Evolutionary conservation across 2,888 invertebrate species (phyloP), one percentile per base, ranked within the genome.

Genomic region (Zygothrica quintamaculata): DNA sequence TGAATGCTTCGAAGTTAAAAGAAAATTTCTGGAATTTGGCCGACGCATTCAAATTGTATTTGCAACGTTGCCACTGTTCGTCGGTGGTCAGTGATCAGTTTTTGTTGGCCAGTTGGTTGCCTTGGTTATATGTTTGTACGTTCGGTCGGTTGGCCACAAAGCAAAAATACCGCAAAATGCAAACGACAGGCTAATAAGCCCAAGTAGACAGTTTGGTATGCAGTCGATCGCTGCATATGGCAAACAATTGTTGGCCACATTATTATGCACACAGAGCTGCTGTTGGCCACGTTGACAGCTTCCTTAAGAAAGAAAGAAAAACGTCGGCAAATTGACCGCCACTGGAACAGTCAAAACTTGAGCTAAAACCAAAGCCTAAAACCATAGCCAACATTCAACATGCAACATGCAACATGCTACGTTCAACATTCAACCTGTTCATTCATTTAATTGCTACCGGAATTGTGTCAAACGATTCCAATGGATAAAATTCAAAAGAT

Each of bases 141-240:
- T n/a, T 34, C 6, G 50, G 29, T 29, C 26, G 53, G 53, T 36
- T 36, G 29, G n/a, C n/a, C 53, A 47, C 55, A 42, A 48, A 48
- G 67, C 43, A 18, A 48, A 79, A 77, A 78, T 64, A 59, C 79
- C 79, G 76, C 77, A 73, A 77, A 84, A 87, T 82, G 87, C 88
- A 79, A 81, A 82, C 76, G 88, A 88, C 88, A 88, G 88, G 84
- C 88, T 88, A 88, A 88, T 88, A 88, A 88, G 87, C 81, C 73
- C 58, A 61, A 69, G 48, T 69, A 77, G 88, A 88, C 88, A 85
- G 70, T 57, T 81, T 74, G 88, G 88, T 66, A 88, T 88, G 88
- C 71, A 67, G 64, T 33, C 62, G 78, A 62, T 40, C 64, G 65
- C 71, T 79, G 65, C 75, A 78, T 88, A 86, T 88, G 86, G 79